These are phyloP conservation scores for Holocentrus rufus DNA, from an alignment of 2,797 vertebrate species.

Conservation along the genomic window DNA sequence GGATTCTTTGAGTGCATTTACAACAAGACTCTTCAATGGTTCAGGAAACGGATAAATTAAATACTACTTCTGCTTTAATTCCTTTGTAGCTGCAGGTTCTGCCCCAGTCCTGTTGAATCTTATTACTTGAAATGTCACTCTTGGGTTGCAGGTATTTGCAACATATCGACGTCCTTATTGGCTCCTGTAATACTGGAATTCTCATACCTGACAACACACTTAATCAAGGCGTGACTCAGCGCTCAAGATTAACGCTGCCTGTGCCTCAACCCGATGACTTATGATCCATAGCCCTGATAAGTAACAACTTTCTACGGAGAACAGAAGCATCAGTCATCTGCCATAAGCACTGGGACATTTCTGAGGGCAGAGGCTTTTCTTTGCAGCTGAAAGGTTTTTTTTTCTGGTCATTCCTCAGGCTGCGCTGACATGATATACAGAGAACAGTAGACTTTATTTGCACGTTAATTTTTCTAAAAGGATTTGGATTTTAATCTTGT, in stretches of 20 bases:
- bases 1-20: conserved; percentile 27
- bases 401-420: conserved; percentile 70
- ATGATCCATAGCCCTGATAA: conserved; percentile 70
- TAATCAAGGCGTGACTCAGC: conserved; percentile 75
- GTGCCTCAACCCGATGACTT: conserved; percentile 68
- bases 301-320: conserved; percentile 75
- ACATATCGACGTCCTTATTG: conserved; percentile 55
- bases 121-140: conserved; percentile 45
- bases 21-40: conserved; percentile 15
- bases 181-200: conserved; percentile 45
- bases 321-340: conserved; percentile 72
- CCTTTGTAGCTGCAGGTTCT: conserved; percentile 11
- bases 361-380: conserved; percentile 56
- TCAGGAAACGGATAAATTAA: conserved; percentile 35
- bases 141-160: conserved; percentile 44
- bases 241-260: conserved; percentile 65
- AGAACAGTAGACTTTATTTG: conserved; percentile 65
- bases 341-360: conserved; percentile 73
- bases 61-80: conserved; percentile 14
- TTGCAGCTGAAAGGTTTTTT: conserved; percentile 73
- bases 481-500: conserved; percentile 78
- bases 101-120: conserved; percentile 10
- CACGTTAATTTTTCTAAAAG: conserved; percentile 84
- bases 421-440: conserved; percentile 70
- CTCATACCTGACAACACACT: conserved; percentile 50